A percentile compares a stretch with the other conserved stretches of the same genome.
Conservation (phyloP, 2,797 vertebrate species). For the Netta rufina region DNA sequence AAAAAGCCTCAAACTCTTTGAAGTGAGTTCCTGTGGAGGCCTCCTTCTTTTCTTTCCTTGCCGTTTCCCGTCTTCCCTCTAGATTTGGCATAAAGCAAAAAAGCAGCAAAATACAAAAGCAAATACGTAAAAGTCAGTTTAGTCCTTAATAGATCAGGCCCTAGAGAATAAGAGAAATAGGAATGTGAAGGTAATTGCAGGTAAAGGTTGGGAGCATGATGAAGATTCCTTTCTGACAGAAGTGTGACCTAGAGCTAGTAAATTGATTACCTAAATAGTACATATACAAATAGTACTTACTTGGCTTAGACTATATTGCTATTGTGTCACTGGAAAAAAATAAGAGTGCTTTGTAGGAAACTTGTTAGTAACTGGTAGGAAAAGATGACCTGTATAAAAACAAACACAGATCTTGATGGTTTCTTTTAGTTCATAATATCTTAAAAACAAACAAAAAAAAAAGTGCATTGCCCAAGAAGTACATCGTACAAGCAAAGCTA, state of each 20-base stretch:
- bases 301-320: neutral
- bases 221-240: neutral
- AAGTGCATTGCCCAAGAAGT: neutral
- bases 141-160: neutral
- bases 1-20: neutral
- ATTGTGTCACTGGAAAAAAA: neutral
- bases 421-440: neutral
- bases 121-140: neutral
- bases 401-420: neutral
- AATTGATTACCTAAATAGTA: neutral
- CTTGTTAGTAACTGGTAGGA: neutral
- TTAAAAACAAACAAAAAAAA: neutral
- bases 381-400: neutral
- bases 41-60: neutral
- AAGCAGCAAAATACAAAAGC: neutral
- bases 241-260: neutral
- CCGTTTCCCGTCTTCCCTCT: neutral
- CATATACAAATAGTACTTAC: neutral
- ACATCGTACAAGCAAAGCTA: neutral
- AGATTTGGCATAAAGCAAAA: neutral
- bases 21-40: neutral
- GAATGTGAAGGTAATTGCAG: neutral
- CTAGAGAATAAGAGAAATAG: neutral
- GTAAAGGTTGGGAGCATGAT: neutral
- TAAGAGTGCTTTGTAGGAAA: neutral